phyloP scores from a whole-genome alignment of 2,113 vertebrate species.

The Labeo rohita region DNA sequence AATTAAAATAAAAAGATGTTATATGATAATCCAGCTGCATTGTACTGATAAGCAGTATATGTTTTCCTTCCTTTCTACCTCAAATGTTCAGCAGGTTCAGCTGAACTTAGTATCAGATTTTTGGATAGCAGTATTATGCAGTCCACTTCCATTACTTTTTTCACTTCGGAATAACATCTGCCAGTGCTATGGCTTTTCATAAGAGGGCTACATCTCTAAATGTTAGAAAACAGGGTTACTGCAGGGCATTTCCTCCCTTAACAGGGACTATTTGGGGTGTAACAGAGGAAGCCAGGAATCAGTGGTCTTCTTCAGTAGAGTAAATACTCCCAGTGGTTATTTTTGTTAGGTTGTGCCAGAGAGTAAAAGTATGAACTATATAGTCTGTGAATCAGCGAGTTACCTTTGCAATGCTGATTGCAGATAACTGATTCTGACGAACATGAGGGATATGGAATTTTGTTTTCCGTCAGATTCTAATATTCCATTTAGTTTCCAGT shows the following conservation, averaged over 20 bases:
- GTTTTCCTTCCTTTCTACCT: background rate
- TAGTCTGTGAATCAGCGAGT: background rate
- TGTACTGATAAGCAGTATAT: background rate
- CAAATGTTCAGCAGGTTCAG: background rate
- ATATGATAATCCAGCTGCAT: background rate
- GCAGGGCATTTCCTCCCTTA: conserved; percentile 47
- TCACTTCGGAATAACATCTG: background rate
- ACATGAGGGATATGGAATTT: background rate
- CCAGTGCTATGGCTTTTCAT: conserved; percentile 27
- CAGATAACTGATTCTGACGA: conserved; percentile 12
- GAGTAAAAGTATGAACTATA: conserved; percentile 42
- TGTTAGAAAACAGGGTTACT: conserved; percentile 48
- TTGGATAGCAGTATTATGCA: background rate
- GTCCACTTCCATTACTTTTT: conserved; percentile 2
- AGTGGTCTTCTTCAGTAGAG: conserved; percentile 53
- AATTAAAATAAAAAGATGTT: background rate
- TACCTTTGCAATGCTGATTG: conserved; percentile 1
- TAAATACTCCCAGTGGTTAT: conserved; percentile 59
- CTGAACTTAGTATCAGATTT: background rate
- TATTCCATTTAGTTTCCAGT: conserved; percentile 58
- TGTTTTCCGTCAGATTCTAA: conserved; percentile 48
- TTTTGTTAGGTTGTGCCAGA: conserved; percentile 58
- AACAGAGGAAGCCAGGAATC: conserved; percentile 57
- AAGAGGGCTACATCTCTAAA: conserved; percentile 40
- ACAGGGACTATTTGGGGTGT: conserved; percentile 52